Conservation (phyloP, 1,140 invertebrate species). For the Trachymyrmex cornetzi region DNA sequence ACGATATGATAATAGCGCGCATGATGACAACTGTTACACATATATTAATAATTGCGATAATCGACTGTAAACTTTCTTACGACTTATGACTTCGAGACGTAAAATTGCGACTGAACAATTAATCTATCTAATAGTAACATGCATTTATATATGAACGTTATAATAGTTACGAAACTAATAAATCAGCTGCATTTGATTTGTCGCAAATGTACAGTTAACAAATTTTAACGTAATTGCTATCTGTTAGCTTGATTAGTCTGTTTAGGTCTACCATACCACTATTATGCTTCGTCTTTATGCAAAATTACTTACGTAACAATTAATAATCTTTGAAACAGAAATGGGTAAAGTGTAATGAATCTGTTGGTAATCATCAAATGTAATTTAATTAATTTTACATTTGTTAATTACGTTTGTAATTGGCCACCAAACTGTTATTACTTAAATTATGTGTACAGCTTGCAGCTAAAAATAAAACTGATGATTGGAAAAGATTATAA, state of each 20-base stretch:
- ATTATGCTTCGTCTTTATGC: not conserved
- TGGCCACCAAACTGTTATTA: conserved; percentile 5
- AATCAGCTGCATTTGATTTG: conserved; percentile 27
- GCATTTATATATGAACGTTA: not conserved
- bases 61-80: conserved; percentile 1
- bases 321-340: conserved; percentile 1
- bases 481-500: conserved; percentile 4
- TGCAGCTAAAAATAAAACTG: conserved; percentile 1
- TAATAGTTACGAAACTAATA: conserved; percentile 3
- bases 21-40: not conserved
- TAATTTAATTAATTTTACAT: conserved; percentile 35
- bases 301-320: conserved; percentile 1
- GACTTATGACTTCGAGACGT: conserved; percentile 14
- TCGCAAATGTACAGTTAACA: not conserved
- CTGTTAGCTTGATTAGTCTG: conserved; percentile 21
- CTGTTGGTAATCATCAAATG: conserved; percentile 1
- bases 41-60: conserved; percentile 6
- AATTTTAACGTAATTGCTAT: conserved; percentile 22
- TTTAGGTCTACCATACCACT: not conserved
- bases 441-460: not conserved
- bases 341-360: conserved; percentile 6
- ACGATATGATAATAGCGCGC: not conserved
- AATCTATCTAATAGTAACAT: not conserved
- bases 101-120: conserved; percentile 19
- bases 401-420: conserved; percentile 28